Conservation (phyloP, 2,113 vertebrate genomes). For the Phaethornis superciliosus region DNA sequence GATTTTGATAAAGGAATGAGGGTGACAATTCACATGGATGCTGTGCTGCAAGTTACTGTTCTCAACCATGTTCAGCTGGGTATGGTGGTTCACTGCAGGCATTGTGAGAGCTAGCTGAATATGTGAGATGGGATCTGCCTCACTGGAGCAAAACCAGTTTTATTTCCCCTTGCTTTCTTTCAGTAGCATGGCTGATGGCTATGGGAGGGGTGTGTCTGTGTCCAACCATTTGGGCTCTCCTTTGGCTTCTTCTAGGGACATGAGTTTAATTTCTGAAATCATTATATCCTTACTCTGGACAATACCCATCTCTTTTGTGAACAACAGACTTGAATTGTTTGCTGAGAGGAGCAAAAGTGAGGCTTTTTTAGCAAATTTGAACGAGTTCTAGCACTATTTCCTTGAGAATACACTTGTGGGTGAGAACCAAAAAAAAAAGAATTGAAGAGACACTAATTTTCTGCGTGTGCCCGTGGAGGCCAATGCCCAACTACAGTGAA, state of each 20-base stretch:
- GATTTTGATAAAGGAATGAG: neutral
- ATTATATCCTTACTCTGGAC: neutral
- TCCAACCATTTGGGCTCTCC: neutral
- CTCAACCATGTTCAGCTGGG: neutral
- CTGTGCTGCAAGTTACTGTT: neutral
- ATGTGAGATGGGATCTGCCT: neutral
- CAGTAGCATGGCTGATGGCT: neutral
- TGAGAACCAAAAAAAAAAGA: neutral
- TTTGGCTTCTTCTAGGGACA: neutral
- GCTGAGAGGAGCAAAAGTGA: neutral
- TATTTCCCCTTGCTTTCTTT: neutral
- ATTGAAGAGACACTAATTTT: neutral
- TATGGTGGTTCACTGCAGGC: neutral
- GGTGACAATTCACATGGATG: neutral
- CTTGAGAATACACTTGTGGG: neutral
- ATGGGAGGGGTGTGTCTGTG: accelerated
- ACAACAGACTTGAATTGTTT: neutral
- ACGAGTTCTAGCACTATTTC: neutral
- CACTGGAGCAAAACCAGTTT: neutral
- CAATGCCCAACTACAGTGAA: neutral
- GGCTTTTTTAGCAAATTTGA: neutral
- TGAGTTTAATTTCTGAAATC: neutral
- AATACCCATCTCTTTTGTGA: neutral
- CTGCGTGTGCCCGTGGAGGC: neutral
- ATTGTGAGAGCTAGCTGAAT: neutral